Evolutionary conservation across 2,797 vertebrate species (phyloP), one percentile per base, ranked within the genome.

Genomic region (Silurus lanzhouensis): DNA sequence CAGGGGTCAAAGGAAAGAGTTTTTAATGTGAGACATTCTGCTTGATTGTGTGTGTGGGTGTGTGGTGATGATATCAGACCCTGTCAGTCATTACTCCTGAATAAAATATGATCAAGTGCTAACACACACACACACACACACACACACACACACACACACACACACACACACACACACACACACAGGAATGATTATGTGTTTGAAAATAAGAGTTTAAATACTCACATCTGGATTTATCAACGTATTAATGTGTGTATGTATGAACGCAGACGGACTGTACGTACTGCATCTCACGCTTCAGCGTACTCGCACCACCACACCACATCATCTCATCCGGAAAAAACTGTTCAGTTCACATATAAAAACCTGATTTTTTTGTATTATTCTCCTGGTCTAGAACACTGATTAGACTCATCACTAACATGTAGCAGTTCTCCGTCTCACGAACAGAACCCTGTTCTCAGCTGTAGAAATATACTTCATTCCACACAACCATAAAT

Each of bases 71-170:
- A 60, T 60, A 77, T 12, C 75, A 1, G 52, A 25, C 5, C 3
- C n/a, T 58, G 55, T 58, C 17, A 19, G 10, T 44, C 48, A 31
- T 68, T 70, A 71, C 6, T 8, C 25, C 48, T 58, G 66, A 22
- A 78, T n/a, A 78, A 61, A 70, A 82, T 38, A 22, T 55, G 9
- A 67, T 31, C 81, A 82, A 82, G 66, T 82, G 81, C 66, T 82
- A 38, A 68, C 70, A 48, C 44, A 46, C 68, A 71, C 66, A 14
- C 66, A 46, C 68, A 12, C 68, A 20, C 68, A 71, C 68, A 46
- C 67, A 63, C 20, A 63, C n/a, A 46, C 68, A 12, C 68, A 20
- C 68, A 71, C 68, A 46, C 67, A 63, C 20, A 63, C 66, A 14
- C 66, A n/a, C n/a, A n/a, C n/a, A n/a, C n/a, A 7, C n/a, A 12